Conservation (phyloP, 2,113 vertebrate species). For the Isichthys henryi region DNA sequence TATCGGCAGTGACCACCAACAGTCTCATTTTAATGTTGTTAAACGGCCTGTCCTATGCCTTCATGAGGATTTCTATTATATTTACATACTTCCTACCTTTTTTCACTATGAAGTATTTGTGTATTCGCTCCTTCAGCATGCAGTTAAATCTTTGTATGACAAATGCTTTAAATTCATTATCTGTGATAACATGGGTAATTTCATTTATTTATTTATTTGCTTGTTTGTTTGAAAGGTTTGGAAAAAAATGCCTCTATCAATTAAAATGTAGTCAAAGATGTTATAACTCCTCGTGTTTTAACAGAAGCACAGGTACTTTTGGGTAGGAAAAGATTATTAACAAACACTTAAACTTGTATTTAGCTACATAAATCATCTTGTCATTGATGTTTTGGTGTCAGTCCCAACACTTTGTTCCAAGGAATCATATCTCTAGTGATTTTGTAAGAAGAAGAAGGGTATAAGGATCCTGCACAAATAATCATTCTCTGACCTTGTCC, state of each 20-base stretch:
- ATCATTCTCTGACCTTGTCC: neutral
- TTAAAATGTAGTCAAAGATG: neutral
- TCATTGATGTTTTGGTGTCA: neutral
- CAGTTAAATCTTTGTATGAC: neutral
- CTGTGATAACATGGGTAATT: neutral
- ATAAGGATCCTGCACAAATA: neutral
- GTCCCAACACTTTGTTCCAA: neutral
- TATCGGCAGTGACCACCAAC: neutral
- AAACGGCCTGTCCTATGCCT: neutral
- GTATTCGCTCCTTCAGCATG: neutral
- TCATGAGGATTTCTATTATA: neutral
- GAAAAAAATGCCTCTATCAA: neutral
- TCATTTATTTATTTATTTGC: neutral
- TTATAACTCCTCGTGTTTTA: neutral
- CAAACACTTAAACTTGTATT: neutral
- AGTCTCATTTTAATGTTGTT: neutral
- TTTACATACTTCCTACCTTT: neutral
- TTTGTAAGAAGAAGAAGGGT: neutral
- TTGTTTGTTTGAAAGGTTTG: neutral
- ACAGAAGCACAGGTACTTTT: neutral
- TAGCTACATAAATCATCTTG: neutral
- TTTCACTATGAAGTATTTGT: neutral
- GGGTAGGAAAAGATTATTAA: neutral
- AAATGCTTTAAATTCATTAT: neutral
- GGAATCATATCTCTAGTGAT: neutral